Base-by-base conservation (phyloP, 2,888 invertebrate species). In the Lissonota sp. region DNA sequence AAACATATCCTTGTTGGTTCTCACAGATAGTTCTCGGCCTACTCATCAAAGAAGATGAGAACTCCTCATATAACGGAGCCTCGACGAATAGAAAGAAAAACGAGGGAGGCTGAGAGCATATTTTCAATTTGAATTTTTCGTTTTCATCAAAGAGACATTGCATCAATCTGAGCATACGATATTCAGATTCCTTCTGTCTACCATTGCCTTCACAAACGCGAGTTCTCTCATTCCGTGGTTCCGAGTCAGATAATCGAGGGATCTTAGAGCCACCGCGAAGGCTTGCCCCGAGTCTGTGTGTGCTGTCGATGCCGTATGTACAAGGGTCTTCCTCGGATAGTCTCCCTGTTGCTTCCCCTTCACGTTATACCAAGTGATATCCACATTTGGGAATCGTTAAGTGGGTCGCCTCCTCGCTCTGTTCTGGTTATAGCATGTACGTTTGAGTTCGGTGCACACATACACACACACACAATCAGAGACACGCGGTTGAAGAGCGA, bases 341-440 rank as follows among this genome's bases (percentile, higher is more conserved):
- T 14, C 49, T 71, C 49, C 49, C 49, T 71, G 39, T 49, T 14
- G 58, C 55, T 26, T 37, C 46, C 69, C 37, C 39, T 10, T 71
- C 72, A 42, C 62, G 62, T 62, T 53, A 53, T 44, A 39, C 70
- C 49, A 26, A 39, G 53, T 64, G 64, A 57, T 73, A 73, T 73
- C 73, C 64, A 73, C 63, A 73, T 73, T 73, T 73, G 73, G 73
- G 73, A 73, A 73, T 73, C 64, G 57, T 40, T 72, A 72, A 72
- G 72, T 63, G 73, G 73, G 73, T 57, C 73, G 73, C 40, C 55
- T 49, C 53, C 5, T 53, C 16, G 53, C 44, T 55, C 14, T n/a
- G 8, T 8, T 26, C 8, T 60, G 62, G 72, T 72, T 60, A 51
- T 60, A 71, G 58, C 46, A 26, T 26, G 49, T 37, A 71, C 12